Evolutionary conservation across 2,888 invertebrate genomes (phyloP), one percentile per base, ranked within the genome.

Genomic region (Cheiracanthium punctorium): DNA sequence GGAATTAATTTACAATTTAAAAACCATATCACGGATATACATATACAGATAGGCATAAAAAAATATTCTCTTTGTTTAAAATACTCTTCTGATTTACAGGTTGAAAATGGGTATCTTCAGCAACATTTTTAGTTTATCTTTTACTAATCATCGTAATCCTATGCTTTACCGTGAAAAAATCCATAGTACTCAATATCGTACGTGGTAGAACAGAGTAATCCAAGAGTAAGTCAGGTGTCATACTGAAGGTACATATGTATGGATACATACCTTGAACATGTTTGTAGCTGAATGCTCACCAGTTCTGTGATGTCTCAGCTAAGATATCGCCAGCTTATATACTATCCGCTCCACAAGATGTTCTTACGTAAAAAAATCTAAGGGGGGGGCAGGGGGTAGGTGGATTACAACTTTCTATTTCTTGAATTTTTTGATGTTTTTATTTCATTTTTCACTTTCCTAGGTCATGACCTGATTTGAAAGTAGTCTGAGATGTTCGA

Each of bases 391-490:
- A 71, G 80, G 41, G 72, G 24, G 41, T 30, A 48, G 58, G 67
- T 76, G 48, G 72, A 65, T 77, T 65, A 79, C n/a, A 85, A 85
- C 73, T 79, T 80, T 79, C 79, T 79, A 74, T 74, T 74, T 85
- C 74, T 73, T 72, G 33, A 29, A 77, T 84, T 72, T 48, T 67
- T 79, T 77, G 41, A 41, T 85, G 37, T 79, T 85, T 84, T 85
- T 79, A 79, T 85, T 84, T 79, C 79, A 69, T 85, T 85, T 80
- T 85, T 72, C 64, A 80, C 72, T 77, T 81, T 81, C 81, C 87
- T 87, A 87, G 87, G 87, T 87, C 87, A 69, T 65, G 87, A 72
- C 87, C 87, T 87, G 77, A 80, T 81, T 87, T 37, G 69, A 67
- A 48, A 77, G 64, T 43, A 29, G 79, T 77, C 58, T 81, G 75